These are phyloP conservation scores for Neuroterus valhalla DNA, from an alignment of 1,140 invertebrate species.

Conservation along the genomic window DNA sequence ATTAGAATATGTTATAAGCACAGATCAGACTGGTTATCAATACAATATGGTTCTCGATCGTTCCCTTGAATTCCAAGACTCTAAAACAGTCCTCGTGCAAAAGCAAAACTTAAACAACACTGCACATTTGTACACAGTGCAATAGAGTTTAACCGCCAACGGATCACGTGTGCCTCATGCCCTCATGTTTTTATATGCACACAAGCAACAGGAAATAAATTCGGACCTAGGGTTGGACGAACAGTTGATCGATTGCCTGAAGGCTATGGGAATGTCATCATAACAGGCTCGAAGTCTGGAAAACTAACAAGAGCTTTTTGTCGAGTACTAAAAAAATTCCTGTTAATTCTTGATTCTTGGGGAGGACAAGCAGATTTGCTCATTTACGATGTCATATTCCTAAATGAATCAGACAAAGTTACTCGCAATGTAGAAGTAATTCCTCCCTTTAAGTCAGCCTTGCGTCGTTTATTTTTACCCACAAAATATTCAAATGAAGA, in stretches of 20 bases:
- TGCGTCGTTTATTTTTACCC: constrained; percentile 51
- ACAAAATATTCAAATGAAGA: constrained; percentile 56
- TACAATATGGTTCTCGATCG: neutral
- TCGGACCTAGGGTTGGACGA: constrained; percentile 40
- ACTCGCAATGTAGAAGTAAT: constrained; percentile 52
- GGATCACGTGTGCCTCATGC: constrained; percentile 34
- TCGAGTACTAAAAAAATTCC: constrained; percentile 41
- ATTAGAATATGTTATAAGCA: neutral
- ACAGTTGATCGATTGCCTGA: constrained; percentile 15
- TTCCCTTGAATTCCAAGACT: neutral
- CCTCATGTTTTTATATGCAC: constrained; percentile 42
- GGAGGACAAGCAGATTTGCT: constrained; percentile 41
- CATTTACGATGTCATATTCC: constrained; percentile 45
- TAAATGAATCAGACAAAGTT: constrained; percentile 1
- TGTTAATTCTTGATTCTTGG: constrained; percentile 50
- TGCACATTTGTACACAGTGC: too few relatives aligned
- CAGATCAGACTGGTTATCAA: neutral
- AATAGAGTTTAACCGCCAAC: constrained; percentile 6
- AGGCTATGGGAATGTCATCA: neutral
- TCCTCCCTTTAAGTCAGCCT: constrained; percentile 37
- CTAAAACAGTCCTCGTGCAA: neutral
- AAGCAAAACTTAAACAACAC: neutral
- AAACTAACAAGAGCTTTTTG: constrained; percentile 36
- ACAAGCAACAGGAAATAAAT: constrained; percentile 39
- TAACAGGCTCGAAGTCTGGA: constrained; percentile 25